Percentiles rank a stretch among this genome's conserved stretches.
Conservation (phyloP, 35 echinoderm and acorn worm species). For the Holothuria glaberrima region DNA sequence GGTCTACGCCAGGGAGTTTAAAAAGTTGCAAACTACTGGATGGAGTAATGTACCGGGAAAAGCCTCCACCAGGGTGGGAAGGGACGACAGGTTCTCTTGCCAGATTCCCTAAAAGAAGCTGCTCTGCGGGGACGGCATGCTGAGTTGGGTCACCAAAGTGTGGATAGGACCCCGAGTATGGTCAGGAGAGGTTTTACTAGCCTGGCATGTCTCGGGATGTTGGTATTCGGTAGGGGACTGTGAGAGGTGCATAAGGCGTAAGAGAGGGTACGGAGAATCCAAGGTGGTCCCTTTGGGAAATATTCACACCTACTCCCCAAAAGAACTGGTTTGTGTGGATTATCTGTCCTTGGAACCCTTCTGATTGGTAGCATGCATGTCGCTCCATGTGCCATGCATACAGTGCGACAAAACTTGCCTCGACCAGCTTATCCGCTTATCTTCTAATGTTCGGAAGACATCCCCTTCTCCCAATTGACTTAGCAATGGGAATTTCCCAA, state of each 20-base stretch:
- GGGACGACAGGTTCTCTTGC: background rate
- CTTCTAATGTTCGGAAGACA: slow-evolving; percentile 73
- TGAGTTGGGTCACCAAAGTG: slow-evolving; percentile 60
- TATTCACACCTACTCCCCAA: slow-evolving; percentile 57
- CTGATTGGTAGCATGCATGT: slow-evolving; percentile 41
- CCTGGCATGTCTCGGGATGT: slow-evolving; percentile 60
- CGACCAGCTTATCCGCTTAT: slow-evolving; percentile 62
- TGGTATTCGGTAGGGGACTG: slow-evolving; percentile 50
- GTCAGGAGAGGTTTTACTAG: slow-evolving; percentile 68
- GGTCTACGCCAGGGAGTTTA: background rate
- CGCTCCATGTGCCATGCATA: slow-evolving; percentile 49
- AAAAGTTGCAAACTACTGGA: slow-evolving; percentile 20
- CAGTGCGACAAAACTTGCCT: slow-evolving; percentile 51
- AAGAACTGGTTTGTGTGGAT: slow-evolving; percentile 74
- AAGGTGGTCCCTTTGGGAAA: slow-evolving; percentile 38
- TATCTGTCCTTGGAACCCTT: slow-evolving; percentile 18
- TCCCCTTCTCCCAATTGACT: slow-evolving; percentile 55
- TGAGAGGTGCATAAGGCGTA: slow-evolving; percentile 42
- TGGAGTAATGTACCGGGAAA: slow-evolving; percentile 22
- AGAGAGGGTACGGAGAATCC: background rate
- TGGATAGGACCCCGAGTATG: slow-evolving; percentile 51
- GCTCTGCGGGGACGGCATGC: slow-evolving; percentile 57
- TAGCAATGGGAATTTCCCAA: background rate
- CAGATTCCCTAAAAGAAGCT: background rate
- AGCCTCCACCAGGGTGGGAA: background rate